Conservation (phyloP, 2,113 vertebrate species). For the Pao palembangensis region DNA sequence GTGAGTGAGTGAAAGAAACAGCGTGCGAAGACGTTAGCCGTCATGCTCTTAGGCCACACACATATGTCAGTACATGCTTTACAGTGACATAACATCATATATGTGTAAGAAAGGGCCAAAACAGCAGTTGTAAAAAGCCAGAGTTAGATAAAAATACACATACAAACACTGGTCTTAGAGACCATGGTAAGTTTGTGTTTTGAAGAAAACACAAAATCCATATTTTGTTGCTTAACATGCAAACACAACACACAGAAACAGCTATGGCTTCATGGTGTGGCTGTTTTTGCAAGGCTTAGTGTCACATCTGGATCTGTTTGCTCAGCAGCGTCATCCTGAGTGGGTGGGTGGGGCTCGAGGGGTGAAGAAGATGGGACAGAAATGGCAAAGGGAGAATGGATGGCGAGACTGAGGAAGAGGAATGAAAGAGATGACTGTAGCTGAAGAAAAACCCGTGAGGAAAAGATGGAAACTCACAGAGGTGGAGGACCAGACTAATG, state of each 20-base stretch:
- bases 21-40: neutral
- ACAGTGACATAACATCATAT: conserved; percentile 20
- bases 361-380: neutral
- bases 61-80: conserved; percentile 22
- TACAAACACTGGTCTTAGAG: neutral
- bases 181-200: conserved; percentile 1
- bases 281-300: conserved; percentile 22
- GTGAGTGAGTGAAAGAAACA: neutral
- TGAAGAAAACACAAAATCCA: conserved; percentile 11
- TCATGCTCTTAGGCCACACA: conserved; percentile 1
- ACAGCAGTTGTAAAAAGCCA: neutral
- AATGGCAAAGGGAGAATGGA: conserved; percentile 14
- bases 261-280: conserved; percentile 2
- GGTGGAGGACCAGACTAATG: conserved; percentile 4
- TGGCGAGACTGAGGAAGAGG: conserved; percentile 22
- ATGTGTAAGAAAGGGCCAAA: neutral
- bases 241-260: conserved; percentile 16
- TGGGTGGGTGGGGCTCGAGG: too few species aligned
- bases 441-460: conserved; percentile 8
- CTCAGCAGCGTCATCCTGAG: neutral
- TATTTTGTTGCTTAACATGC: neutral
- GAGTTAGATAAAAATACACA: neutral
- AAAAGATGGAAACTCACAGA: conserved; percentile 6
- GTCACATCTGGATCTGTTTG: conserved; percentile 29
- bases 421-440: conserved; percentile 8